phyloP scores from a whole-genome alignment of 2,797 vertebrate genomes.

The Myotis findleyi region DNA sequence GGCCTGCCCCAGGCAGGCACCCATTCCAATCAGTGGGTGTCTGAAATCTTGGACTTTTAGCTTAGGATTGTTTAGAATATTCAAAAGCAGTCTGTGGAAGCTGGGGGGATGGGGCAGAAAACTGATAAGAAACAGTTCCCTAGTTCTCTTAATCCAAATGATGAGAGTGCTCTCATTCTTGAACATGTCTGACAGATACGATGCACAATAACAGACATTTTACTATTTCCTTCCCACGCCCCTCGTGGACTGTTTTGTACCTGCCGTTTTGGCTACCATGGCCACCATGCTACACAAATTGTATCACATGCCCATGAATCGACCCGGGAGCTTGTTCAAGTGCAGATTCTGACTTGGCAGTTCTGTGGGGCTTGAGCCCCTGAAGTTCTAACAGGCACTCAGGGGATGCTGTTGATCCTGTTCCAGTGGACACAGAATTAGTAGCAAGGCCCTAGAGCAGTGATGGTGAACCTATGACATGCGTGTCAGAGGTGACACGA shows the following conservation, averaged over 20 bases:
- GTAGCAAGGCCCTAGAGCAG: not conserved
- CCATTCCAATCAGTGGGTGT: not conserved
- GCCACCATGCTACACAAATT: not conserved
- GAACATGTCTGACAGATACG: not conserved
- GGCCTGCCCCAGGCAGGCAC: not conserved
- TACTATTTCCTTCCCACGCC: not conserved
- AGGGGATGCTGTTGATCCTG: not conserved
- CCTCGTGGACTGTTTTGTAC: not conserved
- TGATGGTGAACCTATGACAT: no score
- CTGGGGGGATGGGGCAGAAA: not conserved
- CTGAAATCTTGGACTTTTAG: slow-evolving; percentile 5
- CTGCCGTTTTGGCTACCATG: not conserved
- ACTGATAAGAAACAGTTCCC: not conserved
- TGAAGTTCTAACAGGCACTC: not conserved
- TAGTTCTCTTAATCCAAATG: not conserved
- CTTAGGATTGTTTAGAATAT: not conserved
- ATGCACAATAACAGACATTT: not conserved
- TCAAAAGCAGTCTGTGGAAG: not conserved
- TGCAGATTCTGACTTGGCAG: not conserved
- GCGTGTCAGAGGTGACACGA: no score
- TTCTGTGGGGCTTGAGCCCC: not conserved
- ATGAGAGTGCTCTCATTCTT: not conserved
- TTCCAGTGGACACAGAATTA: not conserved
- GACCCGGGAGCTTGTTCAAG: not conserved
- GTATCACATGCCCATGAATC: rapidly evolving